Evolutionary conservation across 2,888 invertebrate species (phyloP), one percentile per base, ranked within the genome.

Genomic region (Leptopilina myrica): DNA sequence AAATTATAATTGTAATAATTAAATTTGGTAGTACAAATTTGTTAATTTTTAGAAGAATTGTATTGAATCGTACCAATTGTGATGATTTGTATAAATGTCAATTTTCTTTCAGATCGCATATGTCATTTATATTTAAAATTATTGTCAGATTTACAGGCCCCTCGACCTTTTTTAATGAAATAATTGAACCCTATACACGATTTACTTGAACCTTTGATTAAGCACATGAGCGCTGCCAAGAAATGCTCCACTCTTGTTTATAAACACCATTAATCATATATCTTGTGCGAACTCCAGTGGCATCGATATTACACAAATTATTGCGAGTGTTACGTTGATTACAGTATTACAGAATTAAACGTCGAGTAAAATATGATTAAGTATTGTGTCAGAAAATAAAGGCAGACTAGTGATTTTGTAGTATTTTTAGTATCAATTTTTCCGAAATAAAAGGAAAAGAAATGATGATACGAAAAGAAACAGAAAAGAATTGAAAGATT

Each of bases 261-360:
- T 65, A 80, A 80, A 79, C 73, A 75, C 67, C 80, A 82, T 82
- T 76, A 78, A 82, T 79, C 82, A 82, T 80, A 59, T 20, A 64
- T 56, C n/a, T n/a, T 43, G 65, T n/a, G 40, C 40, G 9, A 64
- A 20, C 33, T 43, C 14, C 69, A 64, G 76, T 78, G 78, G 78
- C 78, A 80, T 82, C 82, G 80, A 80, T 49, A 49, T 0, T 82
- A 78, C 56, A 76, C 78, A 77, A 79, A 79, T 80, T 78, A 79
- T 77, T 64, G 64, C 64, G 75, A 64, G 66, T 76, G 76, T 76
- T 76, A 79, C 59, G 15, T 59, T 59, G 59, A 59, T 59, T 59
- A 56, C 56, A 59, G n/a, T 59, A 59, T 59, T 59, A 62, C 62
- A 62, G 62, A 62, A 20, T 8, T 40, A 43, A 33, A 64, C 40